Evolutionary conservation across 2,113 vertebrate genomes (phyloP).

Genomic region (Psittacus erithacus): DNA sequence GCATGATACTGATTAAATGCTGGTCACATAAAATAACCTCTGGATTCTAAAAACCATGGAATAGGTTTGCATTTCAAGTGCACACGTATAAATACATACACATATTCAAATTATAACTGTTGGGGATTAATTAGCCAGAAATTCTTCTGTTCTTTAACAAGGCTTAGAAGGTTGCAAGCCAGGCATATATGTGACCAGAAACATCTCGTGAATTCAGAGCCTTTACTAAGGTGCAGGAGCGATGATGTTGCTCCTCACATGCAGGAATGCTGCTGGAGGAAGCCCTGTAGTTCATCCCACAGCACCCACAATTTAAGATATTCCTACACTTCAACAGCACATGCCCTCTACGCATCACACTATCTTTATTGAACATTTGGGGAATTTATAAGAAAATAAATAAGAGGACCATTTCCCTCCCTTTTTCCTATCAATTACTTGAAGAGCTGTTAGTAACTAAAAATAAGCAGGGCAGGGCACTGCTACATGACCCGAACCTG

Average conservation of each 20-base stretch:
- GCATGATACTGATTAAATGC: neutral
- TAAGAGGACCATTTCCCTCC: neutral
- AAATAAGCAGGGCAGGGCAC: neutral
- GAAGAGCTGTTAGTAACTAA: neutral
- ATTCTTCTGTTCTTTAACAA: neutral
- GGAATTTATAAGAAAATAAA: neutral
- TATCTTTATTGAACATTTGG: neutral
- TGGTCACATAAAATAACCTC: slow-evolving; percentile 8
- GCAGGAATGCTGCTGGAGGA: neutral
- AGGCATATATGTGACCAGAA: neutral
- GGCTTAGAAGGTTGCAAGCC: neutral
- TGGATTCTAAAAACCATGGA: neutral
- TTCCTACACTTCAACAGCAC: neutral
- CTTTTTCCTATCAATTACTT: neutral
- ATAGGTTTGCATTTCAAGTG: neutral
- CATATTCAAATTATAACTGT: neutral
- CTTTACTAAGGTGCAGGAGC: neutral
- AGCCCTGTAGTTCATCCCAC: neutral
- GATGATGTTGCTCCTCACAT: fast-evolving
- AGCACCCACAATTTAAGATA: neutral
- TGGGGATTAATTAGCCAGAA: neutral
- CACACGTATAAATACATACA: neutral
- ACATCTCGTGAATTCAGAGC: neutral
- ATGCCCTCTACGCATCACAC: neutral
- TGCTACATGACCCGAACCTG: neutral